A percentile compares a stretch with the other conserved stretches of the same genome.
Evolutionary conservation across 2,113 vertebrate genomes (phyloP).

Genomic region (Thunnus maccoyii): DNA sequence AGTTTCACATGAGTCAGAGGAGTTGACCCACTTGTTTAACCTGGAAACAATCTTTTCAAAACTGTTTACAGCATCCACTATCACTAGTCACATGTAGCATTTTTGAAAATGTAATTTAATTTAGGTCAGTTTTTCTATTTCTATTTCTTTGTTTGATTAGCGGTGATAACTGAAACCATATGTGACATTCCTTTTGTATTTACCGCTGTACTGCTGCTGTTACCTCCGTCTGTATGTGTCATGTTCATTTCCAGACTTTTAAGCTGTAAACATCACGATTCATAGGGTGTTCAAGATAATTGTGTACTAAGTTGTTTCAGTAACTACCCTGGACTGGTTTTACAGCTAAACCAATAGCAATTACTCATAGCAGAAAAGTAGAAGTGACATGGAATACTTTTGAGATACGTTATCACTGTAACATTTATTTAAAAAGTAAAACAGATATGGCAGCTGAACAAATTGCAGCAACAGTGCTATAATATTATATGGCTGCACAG

Average conservation of each 20-base stretch:
- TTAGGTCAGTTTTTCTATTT: not conserved
- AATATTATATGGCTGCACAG: not conserved
- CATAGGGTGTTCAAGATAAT: not conserved
- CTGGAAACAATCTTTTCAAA: not conserved
- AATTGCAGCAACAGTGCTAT: not conserved
- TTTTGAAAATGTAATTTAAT: not conserved
- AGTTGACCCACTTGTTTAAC: slow-evolving; percentile 4
- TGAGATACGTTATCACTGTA: not conserved
- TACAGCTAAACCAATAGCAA: not conserved
- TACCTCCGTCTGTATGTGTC: not conserved
- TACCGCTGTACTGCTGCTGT: no score
- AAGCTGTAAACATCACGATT: slow-evolving; percentile 15
- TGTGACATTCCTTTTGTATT: not conserved
- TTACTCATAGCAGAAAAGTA: not conserved
- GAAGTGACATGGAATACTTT: not conserved
- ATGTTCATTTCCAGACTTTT: slow-evolving; percentile 2
- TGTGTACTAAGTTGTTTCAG: not conserved
- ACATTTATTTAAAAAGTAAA: not conserved
- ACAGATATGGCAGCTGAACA: no score
- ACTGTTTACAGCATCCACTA: not conserved
- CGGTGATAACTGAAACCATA: no score
- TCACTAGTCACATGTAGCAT: not conserved
- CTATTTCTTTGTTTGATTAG: not conserved
- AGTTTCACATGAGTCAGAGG: not conserved
- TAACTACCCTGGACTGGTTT: not conserved